A percentile compares a stretch with the other conserved stretches of the same genome.
Conservation (phyloP, 2,113 vertebrate genomes). For the Eublepharis macularius region DNA sequence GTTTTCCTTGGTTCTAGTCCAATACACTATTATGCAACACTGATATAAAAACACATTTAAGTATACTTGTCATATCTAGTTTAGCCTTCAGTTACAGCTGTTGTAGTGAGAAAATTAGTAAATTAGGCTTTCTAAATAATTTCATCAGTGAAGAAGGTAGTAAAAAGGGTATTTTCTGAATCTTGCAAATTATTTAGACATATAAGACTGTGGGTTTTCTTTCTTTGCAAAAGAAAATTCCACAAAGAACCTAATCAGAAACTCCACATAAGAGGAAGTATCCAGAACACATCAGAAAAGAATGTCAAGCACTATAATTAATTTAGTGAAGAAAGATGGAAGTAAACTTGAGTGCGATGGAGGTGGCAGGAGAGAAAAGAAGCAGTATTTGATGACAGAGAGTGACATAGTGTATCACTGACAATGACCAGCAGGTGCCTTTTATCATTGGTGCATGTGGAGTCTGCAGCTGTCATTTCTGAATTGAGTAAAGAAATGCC, state of each 20-base stretch:
- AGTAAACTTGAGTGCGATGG: not conserved
- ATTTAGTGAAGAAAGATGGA: not conserved
- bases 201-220: not conserved
- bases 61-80: too few relatives aligned
- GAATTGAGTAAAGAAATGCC: not conserved
- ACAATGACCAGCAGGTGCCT: not conserved
- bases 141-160: too few relatives aligned
- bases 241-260: not conserved
- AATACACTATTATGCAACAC: too few relatives aligned
- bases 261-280: not conserved
- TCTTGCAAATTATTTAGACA: not conserved
- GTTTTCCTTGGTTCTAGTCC: too few relatives aligned
- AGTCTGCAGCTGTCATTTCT: not conserved
- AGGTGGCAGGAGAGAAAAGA: not conserved
- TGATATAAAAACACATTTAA: too few relatives aligned
- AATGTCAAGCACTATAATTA: not conserved
- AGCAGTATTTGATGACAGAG: not conserved
- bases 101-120: too few relatives aligned
- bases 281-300: not conserved
- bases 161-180: not conserved
- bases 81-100: too few relatives aligned
- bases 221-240: not conserved
- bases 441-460: not conserved
- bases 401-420: not conserved
- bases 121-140: too few relatives aligned